Conservation (phyloP, 2,888 invertebrate genomes). For the Galeruca laticollis region DNA sequence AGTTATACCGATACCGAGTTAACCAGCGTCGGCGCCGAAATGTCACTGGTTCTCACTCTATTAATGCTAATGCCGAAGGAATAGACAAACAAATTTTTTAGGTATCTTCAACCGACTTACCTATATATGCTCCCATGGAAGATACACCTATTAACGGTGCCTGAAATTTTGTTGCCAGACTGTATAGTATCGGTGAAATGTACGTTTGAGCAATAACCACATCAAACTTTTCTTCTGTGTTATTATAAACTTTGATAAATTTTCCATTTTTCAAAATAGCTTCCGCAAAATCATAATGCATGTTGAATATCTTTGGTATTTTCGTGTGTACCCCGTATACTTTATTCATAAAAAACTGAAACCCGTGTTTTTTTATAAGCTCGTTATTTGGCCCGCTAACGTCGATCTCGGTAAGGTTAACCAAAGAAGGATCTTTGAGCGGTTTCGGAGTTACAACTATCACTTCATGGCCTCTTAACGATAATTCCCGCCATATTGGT, state of each 20-base stretch:
- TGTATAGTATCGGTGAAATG: slow-evolving; percentile 52
- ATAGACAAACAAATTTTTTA: no score
- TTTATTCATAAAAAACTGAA: slow-evolving; percentile 55
- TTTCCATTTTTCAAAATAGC: slow-evolving; percentile 49
- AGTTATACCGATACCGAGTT: no score
- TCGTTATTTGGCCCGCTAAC: slow-evolving; percentile 49
- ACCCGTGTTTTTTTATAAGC: slow-evolving; percentile 50
- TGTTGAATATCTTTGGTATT: slow-evolving; percentile 48
- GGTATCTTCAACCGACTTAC: background rate
- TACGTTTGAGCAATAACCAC: slow-evolving; percentile 56
- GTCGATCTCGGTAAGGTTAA: slow-evolving; percentile 60
- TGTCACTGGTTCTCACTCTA: no score
- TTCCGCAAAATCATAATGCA: slow-evolving; percentile 51
- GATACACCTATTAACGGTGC: slow-evolving; percentile 54
- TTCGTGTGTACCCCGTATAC: slow-evolving; percentile 49
- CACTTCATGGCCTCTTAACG: slow-evolving; percentile 58
- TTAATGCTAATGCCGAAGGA: no score
- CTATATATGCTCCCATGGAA: slow-evolving; percentile 55
- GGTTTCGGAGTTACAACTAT: slow-evolving; percentile 59
- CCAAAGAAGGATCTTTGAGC: slow-evolving; percentile 53
- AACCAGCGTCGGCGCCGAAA: no score
- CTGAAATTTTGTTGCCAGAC: slow-evolving; percentile 50
- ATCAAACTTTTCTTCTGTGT: slow-evolving; percentile 52
- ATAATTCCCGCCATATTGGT: slow-evolving; percentile 57
- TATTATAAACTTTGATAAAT: slow-evolving; percentile 53